Evolutionary conservation across 1,140 invertebrate genomes (phyloP).

Genomic region (Drosophila carrolli): DNA sequence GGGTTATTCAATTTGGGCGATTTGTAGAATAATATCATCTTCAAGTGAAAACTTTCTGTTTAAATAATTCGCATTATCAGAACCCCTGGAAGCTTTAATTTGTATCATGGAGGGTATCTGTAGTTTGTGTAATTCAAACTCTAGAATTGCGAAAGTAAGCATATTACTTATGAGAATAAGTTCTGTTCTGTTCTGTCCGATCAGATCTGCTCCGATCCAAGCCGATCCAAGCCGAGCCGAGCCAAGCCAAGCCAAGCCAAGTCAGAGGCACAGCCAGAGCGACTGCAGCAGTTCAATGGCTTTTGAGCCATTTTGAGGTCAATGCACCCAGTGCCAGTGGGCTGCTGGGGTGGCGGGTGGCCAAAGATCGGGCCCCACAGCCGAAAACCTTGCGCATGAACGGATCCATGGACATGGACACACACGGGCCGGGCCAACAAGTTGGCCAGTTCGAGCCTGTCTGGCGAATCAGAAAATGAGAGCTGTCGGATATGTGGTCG

Average conservation of each 20-base stretch:
- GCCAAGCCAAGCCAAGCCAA: not conserved
- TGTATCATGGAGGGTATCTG: not conserved
- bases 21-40: too few relatives aligned
- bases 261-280: conserved; percentile 7
- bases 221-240: not conserved
- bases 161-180: conserved; percentile 16
- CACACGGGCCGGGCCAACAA: conserved; percentile 27
- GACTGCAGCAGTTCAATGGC: conserved; percentile 76
- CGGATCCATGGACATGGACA: conserved; percentile 83
- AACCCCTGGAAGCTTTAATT: too few relatives aligned
- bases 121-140: not conserved
- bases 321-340: conserved; percentile 67
- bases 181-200: conserved; percentile 5
- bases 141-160: conserved; percentile 11
- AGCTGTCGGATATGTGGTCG: conserved; percentile 18
- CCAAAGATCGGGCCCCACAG: conserved; percentile 32
- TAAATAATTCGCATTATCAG: too few relatives aligned
- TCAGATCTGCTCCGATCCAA: not conserved
- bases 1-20: too few relatives aligned
- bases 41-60: too few relatives aligned
- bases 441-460: conserved; percentile 18
- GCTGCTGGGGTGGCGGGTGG: conserved; percentile 6
- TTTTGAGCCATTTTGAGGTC: conserved; percentile 84
- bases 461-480: conserved; percentile 5
- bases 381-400: conserved; percentile 83